A percentile compares a stretch with the other conserved stretches of the same genome.
phyloP scores from a whole-genome alignment of 2,797 vertebrate genomes.

The Falco concolor region DNA sequence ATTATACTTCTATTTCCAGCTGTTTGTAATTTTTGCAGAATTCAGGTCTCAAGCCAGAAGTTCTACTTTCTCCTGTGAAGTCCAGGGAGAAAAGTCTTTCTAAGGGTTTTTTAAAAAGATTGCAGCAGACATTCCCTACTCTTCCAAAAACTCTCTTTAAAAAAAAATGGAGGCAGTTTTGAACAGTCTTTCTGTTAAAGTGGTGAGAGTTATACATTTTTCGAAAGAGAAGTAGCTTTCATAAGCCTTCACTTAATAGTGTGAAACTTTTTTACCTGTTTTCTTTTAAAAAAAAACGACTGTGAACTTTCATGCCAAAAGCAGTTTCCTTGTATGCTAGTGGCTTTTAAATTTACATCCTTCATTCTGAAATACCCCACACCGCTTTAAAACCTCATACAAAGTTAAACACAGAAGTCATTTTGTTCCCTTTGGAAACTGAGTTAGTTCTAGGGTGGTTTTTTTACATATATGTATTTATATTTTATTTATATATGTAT shows the following conservation, averaged over 20 bases:
- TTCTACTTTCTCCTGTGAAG: neutral
- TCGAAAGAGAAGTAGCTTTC: neutral
- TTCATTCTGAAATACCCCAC: neutral
- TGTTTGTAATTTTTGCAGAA: neutral
- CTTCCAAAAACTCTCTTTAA: neutral
- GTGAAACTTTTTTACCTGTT: neutral
- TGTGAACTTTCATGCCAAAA: slow-evolving; percentile 9
- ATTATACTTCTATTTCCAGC: neutral
- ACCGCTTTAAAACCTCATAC: neutral
- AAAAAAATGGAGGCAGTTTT: neutral
- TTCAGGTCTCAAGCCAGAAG: neutral
- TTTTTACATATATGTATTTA: too few species aligned
- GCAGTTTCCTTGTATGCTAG: neutral
- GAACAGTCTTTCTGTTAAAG: neutral
- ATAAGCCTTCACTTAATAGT: neutral
- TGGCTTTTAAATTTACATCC: slow-evolving; percentile 24
- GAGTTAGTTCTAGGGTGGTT: neutral
- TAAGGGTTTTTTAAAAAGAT: neutral
- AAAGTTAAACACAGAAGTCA: slow-evolving; percentile 15
- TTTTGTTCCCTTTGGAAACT: slow-evolving; percentile 22
- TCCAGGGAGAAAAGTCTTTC: neutral
- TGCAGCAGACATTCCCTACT: neutral
- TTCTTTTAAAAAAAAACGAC: neutral
- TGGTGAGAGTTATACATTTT: neutral
- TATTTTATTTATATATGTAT: neutral